Conservation (phyloP, 2,888 invertebrate genomes). For the Drosophila infuscata region DNA sequence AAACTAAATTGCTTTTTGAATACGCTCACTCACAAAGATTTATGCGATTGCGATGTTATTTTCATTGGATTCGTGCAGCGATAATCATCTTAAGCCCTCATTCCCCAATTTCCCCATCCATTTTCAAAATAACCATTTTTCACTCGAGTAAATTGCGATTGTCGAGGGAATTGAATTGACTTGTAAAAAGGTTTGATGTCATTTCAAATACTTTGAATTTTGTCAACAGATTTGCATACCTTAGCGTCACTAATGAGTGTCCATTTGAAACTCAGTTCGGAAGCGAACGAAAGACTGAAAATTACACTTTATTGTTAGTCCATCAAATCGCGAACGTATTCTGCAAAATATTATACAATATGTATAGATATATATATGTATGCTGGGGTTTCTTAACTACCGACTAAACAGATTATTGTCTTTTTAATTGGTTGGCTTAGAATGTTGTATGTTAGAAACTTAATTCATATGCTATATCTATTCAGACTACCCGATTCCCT, state of each 20-base stretch:
- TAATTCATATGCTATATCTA: background rate
- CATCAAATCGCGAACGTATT: background rate
- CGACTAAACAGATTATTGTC: background rate
- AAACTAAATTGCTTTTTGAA: conserved; percentile 71
- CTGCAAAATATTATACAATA: background rate
- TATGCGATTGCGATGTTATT: conserved; percentile 51
- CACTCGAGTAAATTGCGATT: conserved; percentile 31
- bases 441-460: background rate
- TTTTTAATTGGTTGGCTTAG: background rate
- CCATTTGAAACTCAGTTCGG: conserved; percentile 15
- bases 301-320: conserved; percentile 1
- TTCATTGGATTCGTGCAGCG: conserved; percentile 52
- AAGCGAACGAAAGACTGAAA: background rate
- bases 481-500: background rate
- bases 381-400: background rate
- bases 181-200: conserved; percentile 2
- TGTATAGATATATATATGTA: background rate
- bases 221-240: conserved; percentile 30
- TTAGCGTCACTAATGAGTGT: conserved; percentile 17
- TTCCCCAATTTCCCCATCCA: background rate
- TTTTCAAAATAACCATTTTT: conserved; percentile 22
- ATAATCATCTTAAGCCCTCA: conserved; percentile 49
- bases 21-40: conserved; percentile 39
- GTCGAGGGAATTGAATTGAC: background rate
- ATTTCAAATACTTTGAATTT: conserved; percentile 10